Conservation (phyloP, 2,888 invertebrate genomes). For the Aricia artaxerxes region DNA sequence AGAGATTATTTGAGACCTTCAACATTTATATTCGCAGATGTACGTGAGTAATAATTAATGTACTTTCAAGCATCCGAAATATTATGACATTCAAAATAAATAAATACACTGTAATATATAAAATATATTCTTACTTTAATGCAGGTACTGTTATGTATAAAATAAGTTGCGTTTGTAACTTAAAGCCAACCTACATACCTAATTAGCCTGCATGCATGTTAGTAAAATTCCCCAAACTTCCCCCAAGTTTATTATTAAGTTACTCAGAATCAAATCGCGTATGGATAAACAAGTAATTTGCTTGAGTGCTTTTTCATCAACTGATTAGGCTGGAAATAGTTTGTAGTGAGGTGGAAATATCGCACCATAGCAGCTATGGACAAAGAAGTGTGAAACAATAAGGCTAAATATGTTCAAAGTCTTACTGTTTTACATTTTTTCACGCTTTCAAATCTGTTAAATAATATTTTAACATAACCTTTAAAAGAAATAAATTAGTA, state of each 20-base stretch:
- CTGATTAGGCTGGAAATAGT: neutral
- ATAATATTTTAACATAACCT: neutral
- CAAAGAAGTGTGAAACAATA: neutral
- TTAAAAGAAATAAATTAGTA: too few relatives aligned
- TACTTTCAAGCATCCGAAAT: too few relatives aligned
- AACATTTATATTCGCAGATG: too few relatives aligned
- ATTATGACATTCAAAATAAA: too few relatives aligned
- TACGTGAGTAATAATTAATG: too few relatives aligned
- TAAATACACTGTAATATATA: neutral
- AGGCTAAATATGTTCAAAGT: neutral
- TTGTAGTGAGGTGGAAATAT: neutral
- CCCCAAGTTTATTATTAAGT: neutral
- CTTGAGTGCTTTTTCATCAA: constrained; percentile 11
- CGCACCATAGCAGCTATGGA: neutral
- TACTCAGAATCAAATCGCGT: neutral
- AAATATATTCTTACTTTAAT: neutral
- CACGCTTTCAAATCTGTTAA: neutral
- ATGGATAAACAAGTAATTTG: constrained; percentile 14
- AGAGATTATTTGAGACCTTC: too few relatives aligned
- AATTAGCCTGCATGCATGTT: constrained; percentile 1
- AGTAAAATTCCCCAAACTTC: neutral
- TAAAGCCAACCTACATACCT: neutral
- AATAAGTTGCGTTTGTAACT: neutral
- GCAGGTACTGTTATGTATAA: neutral
- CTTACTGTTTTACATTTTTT: neutral